These are phyloP conservation scores for Ischnus inquisitorius DNA, from an alignment of 2,888 invertebrate species.

Conservation along the genomic window DNA sequence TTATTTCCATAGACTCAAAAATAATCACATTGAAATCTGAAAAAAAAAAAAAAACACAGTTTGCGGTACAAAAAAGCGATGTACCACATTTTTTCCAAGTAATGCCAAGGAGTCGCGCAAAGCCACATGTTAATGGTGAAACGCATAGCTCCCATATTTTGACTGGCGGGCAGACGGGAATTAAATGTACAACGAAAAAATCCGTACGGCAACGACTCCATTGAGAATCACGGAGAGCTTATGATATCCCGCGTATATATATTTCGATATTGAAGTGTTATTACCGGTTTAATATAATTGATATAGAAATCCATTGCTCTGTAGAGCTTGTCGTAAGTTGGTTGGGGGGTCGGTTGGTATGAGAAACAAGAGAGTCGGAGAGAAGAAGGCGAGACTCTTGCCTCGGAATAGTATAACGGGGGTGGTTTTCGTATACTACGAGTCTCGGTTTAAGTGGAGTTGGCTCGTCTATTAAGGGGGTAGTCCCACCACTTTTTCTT, in stretches of 20 bases:
- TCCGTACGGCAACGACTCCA: not conserved
- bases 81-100: no score
- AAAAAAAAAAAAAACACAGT: no score
- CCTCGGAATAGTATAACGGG: constrained; percentile 26
- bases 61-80: no score
- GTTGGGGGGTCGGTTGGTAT: not conserved
- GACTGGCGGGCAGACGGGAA: no score
- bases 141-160: no score
- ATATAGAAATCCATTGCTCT: constrained; percentile 65
- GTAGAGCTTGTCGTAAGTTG: constrained; percentile 4
- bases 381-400: constrained; percentile 31
- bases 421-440: constrained; percentile 39
- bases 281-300: constrained; percentile 75
- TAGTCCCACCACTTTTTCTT: constrained; percentile 75
- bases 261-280: constrained; percentile 68
- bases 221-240: not conserved
- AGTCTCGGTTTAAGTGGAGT: constrained; percentile 51
- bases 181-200: not conserved
- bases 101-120: no score
- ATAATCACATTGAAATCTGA: no score
- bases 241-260: constrained; percentile 65
- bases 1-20: no score
- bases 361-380: constrained; percentile 21
- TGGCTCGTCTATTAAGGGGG: constrained; percentile 62
- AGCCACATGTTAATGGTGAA: no score